Conservation (phyloP, 1,140 invertebrate genomes). For the Drosophila paulistorum region DNA sequence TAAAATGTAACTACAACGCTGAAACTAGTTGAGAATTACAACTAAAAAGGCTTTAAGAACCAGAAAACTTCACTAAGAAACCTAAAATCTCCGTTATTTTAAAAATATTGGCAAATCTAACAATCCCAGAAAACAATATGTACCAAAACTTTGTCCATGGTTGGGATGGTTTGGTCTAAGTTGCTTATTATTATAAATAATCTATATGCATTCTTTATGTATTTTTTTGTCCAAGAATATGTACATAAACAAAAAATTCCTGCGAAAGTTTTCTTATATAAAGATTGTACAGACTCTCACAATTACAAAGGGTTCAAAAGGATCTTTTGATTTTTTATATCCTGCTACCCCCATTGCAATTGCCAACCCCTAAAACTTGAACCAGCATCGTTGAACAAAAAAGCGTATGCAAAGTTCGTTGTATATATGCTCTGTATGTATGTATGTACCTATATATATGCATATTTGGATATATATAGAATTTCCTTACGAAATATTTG, state of each 20-base stretch:
- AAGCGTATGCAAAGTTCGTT: constrained; percentile 45
- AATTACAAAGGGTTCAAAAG: neutral
- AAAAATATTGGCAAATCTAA: too few species aligned
- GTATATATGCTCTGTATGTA: constrained; percentile 15
- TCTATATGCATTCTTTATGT: neutral
- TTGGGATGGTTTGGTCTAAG: too few species aligned
- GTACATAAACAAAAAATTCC: neutral
- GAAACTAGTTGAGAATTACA: too few species aligned
- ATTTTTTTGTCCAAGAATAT: neutral
- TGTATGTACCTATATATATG: neutral
- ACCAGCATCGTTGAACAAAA: neutral
- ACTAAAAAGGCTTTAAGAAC: too few species aligned
- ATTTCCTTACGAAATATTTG: constrained; percentile 54
- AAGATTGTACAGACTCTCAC: neutral
- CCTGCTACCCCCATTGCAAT: neutral
- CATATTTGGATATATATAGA: neutral
- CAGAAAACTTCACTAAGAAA: too few species aligned
- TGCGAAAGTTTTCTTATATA: neutral
- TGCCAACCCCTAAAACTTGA: constrained; percentile 10
- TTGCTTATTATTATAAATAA: too few species aligned
- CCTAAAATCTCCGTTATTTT: too few species aligned
- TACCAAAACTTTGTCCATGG: too few species aligned
- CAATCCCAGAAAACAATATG: too few species aligned
- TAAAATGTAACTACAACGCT: too few species aligned
- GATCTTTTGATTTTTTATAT: neutral